These are phyloP conservation scores for Aricia artaxerxes DNA, from an alignment of 2,888 invertebrate genomes.

Conservation along the genomic window DNA sequence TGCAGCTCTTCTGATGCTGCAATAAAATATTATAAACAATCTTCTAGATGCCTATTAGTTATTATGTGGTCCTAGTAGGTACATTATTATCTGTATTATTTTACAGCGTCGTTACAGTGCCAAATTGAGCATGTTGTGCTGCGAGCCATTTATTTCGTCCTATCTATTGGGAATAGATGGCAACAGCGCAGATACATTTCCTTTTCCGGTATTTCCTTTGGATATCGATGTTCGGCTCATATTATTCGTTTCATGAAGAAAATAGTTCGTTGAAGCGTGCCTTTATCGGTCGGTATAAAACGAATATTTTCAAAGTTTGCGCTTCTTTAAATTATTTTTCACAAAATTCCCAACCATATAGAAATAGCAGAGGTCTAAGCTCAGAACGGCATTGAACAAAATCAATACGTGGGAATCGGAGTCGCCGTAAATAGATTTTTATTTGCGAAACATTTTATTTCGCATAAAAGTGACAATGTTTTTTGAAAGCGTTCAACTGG, in stretches of 20 bases:
- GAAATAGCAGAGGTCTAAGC: not conserved
- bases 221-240: conserved; percentile 15
- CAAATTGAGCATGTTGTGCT: conserved; percentile 27
- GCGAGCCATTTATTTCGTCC: conserved; percentile 25
- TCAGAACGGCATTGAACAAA: not conserved
- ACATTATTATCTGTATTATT: not conserved
- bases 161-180: conserved; percentile 25
- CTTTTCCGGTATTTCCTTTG: conserved; percentile 24
- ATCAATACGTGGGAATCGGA: not conserved
- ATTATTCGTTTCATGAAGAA: conserved; percentile 5
- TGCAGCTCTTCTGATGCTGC: not conserved
- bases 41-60: not conserved
- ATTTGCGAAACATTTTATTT: conserved; percentile 21
- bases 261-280: conserved; percentile 7
- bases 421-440: conserved; percentile 10
- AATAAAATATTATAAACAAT: not conserved
- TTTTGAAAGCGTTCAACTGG: conserved; percentile 17
- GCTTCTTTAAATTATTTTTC: not conserved
- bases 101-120: conserved; percentile 21
- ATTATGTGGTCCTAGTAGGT: not conserved
- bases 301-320: not conserved
- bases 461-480: conserved; percentile 25
- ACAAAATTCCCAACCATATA: not conserved
- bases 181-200: conserved; percentile 25
- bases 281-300: conserved; percentile 34